Conservation (phyloP, 2,888 invertebrate genomes). For the Meteorus cinctellus region DNA sequence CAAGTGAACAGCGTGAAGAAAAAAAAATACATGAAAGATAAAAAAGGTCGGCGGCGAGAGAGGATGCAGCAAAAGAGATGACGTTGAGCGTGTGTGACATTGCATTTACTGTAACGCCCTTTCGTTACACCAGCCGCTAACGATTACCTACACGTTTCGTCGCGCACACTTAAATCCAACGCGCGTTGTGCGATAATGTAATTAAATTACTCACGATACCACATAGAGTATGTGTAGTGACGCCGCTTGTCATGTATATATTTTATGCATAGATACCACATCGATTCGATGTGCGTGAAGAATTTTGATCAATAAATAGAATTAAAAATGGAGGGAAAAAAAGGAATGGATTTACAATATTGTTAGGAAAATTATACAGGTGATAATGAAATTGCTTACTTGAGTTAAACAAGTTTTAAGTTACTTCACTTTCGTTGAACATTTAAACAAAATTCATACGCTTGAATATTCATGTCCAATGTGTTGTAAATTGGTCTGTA, state of each 20-base stretch:
- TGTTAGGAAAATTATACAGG: too few species aligned
- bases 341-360: too few species aligned
- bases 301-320: too few species aligned
- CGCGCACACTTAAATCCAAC: slow-evolving; percentile 24
- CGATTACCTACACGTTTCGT: slow-evolving; percentile 32
- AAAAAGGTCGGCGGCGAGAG: background rate
- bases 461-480: too few species aligned
- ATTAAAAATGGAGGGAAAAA: too few species aligned
- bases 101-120: slow-evolving; percentile 26
- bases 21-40: slow-evolving; percentile 1
- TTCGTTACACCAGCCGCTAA: slow-evolving; percentile 26
- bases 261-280: background rate
- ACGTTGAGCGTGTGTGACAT: slow-evolving; percentile 18
- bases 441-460: too few species aligned
- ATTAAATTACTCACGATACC: slow-evolving; percentile 41
- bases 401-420: too few species aligned
- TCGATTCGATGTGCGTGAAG: too few species aligned
- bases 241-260: background rate
- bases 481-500: too few species aligned
- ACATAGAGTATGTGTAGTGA: background rate
- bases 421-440: too few species aligned
- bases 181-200: background rate
- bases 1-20: background rate
- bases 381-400: too few species aligned
- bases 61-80: slow-evolving; percentile 23